Percentiles rank a stretch among this genome's conserved stretches.
Evolutionary conservation across 2,113 vertebrate genomes (phyloP).

Genomic region (Notarius lentiginosus): DNA sequence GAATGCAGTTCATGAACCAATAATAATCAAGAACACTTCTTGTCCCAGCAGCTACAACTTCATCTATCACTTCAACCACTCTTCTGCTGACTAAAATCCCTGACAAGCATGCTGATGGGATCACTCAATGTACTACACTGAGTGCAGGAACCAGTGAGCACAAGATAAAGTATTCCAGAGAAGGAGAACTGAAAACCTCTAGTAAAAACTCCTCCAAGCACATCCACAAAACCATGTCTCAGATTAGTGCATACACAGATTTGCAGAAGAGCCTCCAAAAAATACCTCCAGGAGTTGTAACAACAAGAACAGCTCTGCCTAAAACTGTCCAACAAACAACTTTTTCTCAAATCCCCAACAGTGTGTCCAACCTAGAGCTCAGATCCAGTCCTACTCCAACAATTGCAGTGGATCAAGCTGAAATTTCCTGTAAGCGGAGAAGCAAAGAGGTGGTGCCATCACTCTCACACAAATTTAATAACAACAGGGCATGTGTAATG

Average conservation of each 20-base stretch:
- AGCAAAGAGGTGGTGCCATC: constrained; percentile 7
- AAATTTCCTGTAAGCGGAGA: neutral
- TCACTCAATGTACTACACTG: neutral
- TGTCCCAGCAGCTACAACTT: neutral
- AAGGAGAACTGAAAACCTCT: neutral
- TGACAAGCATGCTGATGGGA: neutral
- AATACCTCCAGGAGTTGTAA: neutral
- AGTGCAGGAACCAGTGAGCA: neutral
- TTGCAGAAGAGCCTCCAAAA: constrained; percentile 13
- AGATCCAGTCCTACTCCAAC: constrained; percentile 35
- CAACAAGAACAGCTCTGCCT: constrained; percentile 22
- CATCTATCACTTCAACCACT: neutral
- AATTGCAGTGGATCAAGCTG: constrained; percentile 12
- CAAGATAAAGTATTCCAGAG: neutral
- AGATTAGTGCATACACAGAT: constrained; percentile 18
- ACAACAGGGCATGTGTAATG: neutral
- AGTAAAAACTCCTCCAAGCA: constrained; percentile 1
- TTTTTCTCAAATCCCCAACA: neutral
- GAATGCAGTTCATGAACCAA: no score
- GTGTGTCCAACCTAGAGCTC: constrained; percentile 55
- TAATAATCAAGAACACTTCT: constrained; percentile 10
- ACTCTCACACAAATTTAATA: neutral
- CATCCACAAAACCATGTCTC: constrained; percentile 24
- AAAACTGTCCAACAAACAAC: constrained; percentile 9
- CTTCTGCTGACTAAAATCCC: neutral